Evolutionary conservation across 2,113 vertebrate species (phyloP), one percentile per base, ranked within the genome.

Genomic region (Synchiropus splendidus): DNA sequence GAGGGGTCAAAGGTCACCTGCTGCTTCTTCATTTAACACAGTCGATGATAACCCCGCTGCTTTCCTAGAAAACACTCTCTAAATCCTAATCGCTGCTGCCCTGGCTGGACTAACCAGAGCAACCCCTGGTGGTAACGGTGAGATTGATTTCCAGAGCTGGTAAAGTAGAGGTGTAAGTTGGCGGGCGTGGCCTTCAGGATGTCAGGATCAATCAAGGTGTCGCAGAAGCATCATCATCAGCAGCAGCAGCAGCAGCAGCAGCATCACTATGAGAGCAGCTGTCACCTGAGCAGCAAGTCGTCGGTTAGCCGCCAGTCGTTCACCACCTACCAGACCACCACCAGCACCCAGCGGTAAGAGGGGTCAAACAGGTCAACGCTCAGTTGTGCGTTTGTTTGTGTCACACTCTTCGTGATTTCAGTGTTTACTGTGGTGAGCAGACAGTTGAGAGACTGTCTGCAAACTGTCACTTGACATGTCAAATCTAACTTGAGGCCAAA

Each of bases 191-290:
- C 69, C 43, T 12, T 60, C 84, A 87, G 36, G 80, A 97, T 97
- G 93, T 87, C 86, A 67, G 53, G 35, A 74, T 77, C 83, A 39
- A 47, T 92, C 60, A 86, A 88, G 12, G 89, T 91, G 78, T 88
- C 83, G 55, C 87, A 89, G 78, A 82, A 75, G 9, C 40, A 30
- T 9, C 72, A 85, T 21, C 87, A 87, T 48, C 87, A 86, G 5
- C 85, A 86, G 38, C 18, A 58, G 42, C 2, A 46, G 51, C 16
- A 81, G 70, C 32, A 61, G 36, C 60, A 83, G 72, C 86, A 90
- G 12, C 83, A 88, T 36, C 90, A 86, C 61, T 89, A 85, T 57
- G 94, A 92, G 58, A 88, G 83, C 58, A 80, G 79, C 1, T 60
- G 40, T 68, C 85, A 89, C 68, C 88, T 83, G 51, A 88, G 86